Percentiles rank a stretch among this genome's conserved stretches.
Evolutionary conservation across 2,113 vertebrate genomes (phyloP).

Genomic region (Lamprotornis superbus): DNA sequence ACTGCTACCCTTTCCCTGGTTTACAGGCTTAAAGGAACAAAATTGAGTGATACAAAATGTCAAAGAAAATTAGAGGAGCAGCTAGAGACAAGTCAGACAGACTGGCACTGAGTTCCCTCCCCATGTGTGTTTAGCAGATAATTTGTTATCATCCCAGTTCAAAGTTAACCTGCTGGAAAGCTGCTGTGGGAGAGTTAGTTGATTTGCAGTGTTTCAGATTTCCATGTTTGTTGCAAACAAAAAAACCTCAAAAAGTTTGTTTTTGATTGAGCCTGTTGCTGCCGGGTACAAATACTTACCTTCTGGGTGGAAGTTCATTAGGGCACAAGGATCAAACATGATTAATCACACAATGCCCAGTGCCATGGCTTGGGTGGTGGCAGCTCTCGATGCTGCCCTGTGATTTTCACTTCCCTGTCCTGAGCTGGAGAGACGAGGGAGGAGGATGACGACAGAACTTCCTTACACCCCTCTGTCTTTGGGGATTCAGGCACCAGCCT

Average conservation of each 20-base stretch:
- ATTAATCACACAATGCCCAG: neutral
- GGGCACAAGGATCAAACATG: constrained; percentile 16
- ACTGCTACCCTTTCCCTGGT: neutral
- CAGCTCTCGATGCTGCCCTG: neutral
- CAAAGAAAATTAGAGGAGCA: neutral
- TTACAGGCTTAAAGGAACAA: neutral
- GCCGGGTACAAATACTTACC: neutral
- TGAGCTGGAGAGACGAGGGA: accelerated
- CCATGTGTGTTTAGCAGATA: constrained; percentile 48
- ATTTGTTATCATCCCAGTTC: constrained; percentile 46
- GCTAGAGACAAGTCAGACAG: neutral
- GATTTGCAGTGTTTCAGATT: constrained; percentile 24
- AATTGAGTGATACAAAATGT: neutral
- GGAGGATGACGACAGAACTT: neutral
- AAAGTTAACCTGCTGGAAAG: constrained; percentile 65
- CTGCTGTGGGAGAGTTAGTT: constrained; percentile 36
- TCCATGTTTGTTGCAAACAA: constrained; percentile 49
- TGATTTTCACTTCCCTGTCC: neutral
- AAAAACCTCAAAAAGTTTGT: constrained; percentile 25
- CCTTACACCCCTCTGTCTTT: accelerated
- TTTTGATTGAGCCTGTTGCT: constrained; percentile 56
- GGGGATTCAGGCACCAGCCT: neutral
- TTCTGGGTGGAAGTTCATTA: constrained; percentile 68
- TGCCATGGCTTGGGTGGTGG: neutral
- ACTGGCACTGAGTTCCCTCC: neutral